Evolutionary conservation across 2,797 vertebrate species (phyloP).

Genomic region (Eulemur coronatus): DNA sequence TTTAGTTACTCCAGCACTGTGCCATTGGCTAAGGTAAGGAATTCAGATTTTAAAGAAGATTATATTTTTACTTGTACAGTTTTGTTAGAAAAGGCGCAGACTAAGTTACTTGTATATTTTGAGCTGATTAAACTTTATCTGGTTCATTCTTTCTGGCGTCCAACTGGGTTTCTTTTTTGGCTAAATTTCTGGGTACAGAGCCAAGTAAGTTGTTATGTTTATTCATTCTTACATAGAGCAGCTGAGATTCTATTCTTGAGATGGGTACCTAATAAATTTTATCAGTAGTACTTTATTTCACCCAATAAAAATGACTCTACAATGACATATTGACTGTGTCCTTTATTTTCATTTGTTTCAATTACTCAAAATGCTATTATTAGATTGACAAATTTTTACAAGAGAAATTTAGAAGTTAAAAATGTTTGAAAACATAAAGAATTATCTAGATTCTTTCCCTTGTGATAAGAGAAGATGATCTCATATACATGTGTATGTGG

Average conservation of each 20-base stretch:
- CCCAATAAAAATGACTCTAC: conserved; percentile 40
- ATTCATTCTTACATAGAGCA: conserved; percentile 63
- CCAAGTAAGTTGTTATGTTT: conserved; percentile 66
- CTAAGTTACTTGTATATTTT: conserved; percentile 58
- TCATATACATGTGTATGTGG: conserved; percentile 11
- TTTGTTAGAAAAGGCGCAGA: conserved; percentile 57
- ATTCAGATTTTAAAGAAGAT: conserved; percentile 56
- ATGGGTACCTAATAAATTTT: conserved; percentile 63
- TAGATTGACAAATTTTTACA: conserved; percentile 54
- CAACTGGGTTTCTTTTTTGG: conserved; percentile 53
- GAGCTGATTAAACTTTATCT: conserved; percentile 66
- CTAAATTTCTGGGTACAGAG: conserved; percentile 60
- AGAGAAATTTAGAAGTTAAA: conserved; percentile 61
- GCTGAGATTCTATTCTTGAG: conserved; percentile 57
- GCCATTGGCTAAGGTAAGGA: conserved; percentile 39
- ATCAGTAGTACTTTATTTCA: conserved; percentile 51
- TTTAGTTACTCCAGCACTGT: conserved; percentile 57
- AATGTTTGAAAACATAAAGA: conserved; percentile 40
- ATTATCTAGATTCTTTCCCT: conserved; percentile 27
- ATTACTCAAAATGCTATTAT: conserved; percentile 68
- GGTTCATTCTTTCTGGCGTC: conserved; percentile 61
- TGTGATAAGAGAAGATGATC: conserved; percentile 42
- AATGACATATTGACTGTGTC: conserved; percentile 39
- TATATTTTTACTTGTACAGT: conserved; percentile 48
- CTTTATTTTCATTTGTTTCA: conserved; percentile 64